A percentile compares a stretch with the other conserved stretches of the same genome.
phyloP scores from a whole-genome alignment of 2,797 vertebrate genomes.

The Amblyraja radiata region DNA sequence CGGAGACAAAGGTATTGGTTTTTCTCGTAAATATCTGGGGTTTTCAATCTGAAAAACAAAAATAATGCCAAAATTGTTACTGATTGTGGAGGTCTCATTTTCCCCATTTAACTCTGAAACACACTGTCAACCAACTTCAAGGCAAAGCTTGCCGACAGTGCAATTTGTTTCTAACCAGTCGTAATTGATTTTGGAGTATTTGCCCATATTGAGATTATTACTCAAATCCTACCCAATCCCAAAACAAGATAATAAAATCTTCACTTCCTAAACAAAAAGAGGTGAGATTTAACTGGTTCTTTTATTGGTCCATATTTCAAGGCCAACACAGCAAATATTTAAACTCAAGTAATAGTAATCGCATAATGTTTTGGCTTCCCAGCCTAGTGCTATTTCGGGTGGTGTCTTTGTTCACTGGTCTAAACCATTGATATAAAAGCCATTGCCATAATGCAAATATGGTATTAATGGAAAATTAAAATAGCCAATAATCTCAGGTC shows the following conservation, averaged over 20 bases:
- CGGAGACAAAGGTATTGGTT: slow-evolving; percentile 67
- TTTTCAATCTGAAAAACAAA: slow-evolving; percentile 77
- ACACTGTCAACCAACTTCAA: slow-evolving; percentile 7
- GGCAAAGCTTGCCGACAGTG: neutral
- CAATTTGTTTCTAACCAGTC: neutral
- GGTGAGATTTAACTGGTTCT: too few relatives aligned
- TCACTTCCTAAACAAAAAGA: slow-evolving; percentile 10
- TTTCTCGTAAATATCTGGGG: slow-evolving; percentile 81
- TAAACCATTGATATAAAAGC: neutral
- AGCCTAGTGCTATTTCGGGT: neutral
- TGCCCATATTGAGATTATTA: too few relatives aligned
- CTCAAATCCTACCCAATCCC: neutral
- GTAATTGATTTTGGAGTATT: neutral
- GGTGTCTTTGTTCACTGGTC: neutral
- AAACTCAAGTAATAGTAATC: neutral
- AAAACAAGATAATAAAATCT: neutral
- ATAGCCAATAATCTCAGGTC: neutral
- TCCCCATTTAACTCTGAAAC: slow-evolving; percentile 60
- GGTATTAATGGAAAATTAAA: neutral
- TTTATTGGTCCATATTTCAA: neutral
- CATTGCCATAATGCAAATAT: neutral
- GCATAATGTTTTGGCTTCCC: neutral
- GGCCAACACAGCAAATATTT: neutral
- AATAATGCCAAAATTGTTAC: slow-evolving; percentile 43
- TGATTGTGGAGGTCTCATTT: slow-evolving; percentile 40